Evolutionary conservation across 2,113 vertebrate genomes (phyloP).

Genomic region (Oreochromis tanganicae): DNA sequence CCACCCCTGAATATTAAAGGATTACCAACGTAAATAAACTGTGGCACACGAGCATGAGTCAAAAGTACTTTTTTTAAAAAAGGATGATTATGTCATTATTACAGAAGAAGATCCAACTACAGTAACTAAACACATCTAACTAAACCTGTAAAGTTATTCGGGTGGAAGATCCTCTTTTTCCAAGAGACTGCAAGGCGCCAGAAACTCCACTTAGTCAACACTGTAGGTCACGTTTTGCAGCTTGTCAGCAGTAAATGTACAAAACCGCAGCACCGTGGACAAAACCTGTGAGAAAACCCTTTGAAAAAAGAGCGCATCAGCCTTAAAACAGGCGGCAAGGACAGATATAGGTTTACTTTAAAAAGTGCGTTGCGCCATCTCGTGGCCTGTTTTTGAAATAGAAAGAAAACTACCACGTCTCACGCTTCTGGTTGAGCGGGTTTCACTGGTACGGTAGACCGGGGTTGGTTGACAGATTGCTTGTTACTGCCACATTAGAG

Average conservation of each 20-base stretch:
- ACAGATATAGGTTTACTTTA: neutral
- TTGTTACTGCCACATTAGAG: neutral
- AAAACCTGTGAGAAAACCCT: neutral
- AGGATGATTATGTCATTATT: neutral
- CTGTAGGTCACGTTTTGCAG: neutral
- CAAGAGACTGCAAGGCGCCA: neutral
- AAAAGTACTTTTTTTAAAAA: neutral
- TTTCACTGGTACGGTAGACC: neutral
- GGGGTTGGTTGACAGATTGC: neutral
- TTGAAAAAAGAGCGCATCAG: neutral
- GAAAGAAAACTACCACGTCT: neutral
- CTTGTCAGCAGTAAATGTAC: constrained; percentile 17
- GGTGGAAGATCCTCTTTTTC: neutral
- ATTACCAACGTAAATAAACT: neutral
- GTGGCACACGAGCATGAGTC: neutral
- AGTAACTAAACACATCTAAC: neutral
- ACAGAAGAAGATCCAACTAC: neutral
- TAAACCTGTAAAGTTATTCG: neutral
- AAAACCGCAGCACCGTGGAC: neutral
- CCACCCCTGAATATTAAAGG: neutral
- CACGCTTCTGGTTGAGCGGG: neutral
- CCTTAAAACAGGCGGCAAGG: neutral
- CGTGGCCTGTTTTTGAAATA: neutral
- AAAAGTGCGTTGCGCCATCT: neutral
- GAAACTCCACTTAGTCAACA: neutral